Evolutionary conservation across 2,888 invertebrate species (phyloP).

Genomic region (Pandemis corylana): DNA sequence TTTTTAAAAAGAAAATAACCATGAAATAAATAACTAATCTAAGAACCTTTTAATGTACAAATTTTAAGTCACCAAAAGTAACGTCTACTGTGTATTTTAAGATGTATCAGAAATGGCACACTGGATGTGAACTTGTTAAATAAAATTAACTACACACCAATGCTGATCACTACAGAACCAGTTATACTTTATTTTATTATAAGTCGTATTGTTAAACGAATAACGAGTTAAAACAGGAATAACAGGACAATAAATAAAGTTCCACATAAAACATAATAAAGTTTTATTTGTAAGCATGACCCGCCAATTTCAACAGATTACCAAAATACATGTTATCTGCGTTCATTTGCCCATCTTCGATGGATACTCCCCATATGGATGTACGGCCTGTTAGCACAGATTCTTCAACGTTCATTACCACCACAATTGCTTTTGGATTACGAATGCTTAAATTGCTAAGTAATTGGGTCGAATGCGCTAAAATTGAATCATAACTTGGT

Average conservation of each 20-base stretch:
- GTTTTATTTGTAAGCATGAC: slow-evolving; percentile 30
- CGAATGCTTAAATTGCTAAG: slow-evolving; percentile 40
- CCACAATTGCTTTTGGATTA: slow-evolving; percentile 45
- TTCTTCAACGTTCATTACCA: slow-evolving; percentile 44
- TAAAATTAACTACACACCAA: too few species aligned
- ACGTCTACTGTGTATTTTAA: too few species aligned
- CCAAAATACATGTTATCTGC: slow-evolving; percentile 47
- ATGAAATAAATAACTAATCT: too few species aligned
- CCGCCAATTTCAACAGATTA: slow-evolving; percentile 40
- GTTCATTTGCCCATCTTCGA: slow-evolving; percentile 43
- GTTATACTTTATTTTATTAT: not conserved
- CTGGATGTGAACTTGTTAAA: too few species aligned
- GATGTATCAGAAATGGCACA: too few species aligned
- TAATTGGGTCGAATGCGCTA: slow-evolving; percentile 40
- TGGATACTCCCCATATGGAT: slow-evolving; percentile 46
- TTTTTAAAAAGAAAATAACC: too few species aligned
- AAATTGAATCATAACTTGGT: slow-evolving; percentile 41
- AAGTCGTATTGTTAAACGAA: not conserved
- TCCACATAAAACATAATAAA: slow-evolving; percentile 7
- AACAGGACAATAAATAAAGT: slow-evolving; percentile 25
- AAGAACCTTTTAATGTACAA: too few species aligned
- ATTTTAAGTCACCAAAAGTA: too few species aligned
- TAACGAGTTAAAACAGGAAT: not conserved
- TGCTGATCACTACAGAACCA: too few species aligned
- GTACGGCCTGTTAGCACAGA: slow-evolving; percentile 38